Base-by-base conservation (phyloP, 1,140 invertebrate species). In the Onthophagus taurus region DNA sequence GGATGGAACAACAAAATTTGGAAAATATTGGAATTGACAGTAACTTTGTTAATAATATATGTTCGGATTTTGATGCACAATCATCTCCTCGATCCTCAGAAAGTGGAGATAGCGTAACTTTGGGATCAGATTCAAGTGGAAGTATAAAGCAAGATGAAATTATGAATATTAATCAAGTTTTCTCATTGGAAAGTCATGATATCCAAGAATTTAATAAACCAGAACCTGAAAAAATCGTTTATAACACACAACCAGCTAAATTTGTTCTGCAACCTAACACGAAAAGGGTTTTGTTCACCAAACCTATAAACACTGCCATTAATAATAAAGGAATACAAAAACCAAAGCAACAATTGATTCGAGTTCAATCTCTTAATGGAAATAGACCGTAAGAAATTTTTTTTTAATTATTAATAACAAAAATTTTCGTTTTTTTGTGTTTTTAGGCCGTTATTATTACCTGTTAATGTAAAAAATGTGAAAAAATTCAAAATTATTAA, bases 401-500 rank as follows among this genome's bases (percentile, higher is more conserved):
- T 8, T 11, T 7, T 34, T 34, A 11, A 11, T 34, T 8, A 37
- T 37, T 8, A 8, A 8, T 37, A 7, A 6, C 9, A 4, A 9
- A 20, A 5, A 37, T 16, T 37, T 37, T 18, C 8, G 9, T 42
- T 11, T 31, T 30, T 31, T 2, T 30, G 2, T 19, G 16, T 3
- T 45, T 31, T 31, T 34, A 66, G 78, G 2, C 81, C 79, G 0
- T 77, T 84, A 37, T 61, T 84, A 1, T 59, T 83, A 26, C 81
- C 80, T 0, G 72, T 82, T 2, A 78, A 71, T n/a, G 63, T 81
- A 18, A 81, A 80, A 55, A 77, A 81, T 53, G 66, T 81, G 7
- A 72, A 74, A 38, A 76, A 77, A 0, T 79, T 83, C 33, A 83
- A 82, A 62, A 81, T 83, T n/a, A 75, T 84, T 24, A 81, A 80